Base-by-base conservation (phyloP, 1,140 invertebrate genomes). In the Eufriesea mexicana region DNA sequence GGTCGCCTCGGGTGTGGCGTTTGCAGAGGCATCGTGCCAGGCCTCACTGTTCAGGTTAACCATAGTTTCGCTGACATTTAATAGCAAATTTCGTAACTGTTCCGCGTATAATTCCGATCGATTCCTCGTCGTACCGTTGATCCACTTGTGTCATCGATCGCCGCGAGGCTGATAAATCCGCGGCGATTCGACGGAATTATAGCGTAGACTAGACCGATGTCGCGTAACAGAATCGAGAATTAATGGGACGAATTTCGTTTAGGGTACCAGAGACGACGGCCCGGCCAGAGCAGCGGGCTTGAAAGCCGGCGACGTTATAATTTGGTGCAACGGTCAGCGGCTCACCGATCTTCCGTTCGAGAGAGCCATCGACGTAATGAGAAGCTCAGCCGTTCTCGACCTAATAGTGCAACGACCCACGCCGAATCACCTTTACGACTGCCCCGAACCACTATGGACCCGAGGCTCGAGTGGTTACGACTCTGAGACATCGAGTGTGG, bases 221-320 rank as follows among this genome's bases (percentile, higher is more conserved):
- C 16, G 51, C 55, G 45, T 2, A 28, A n/a, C 18, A 28, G 16
- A 42, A 54, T 20, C 35, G 66, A 61, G 6, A 59, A 62, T 55
- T 51, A 20, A 76, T 55, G 0, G 9, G 25, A 45, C 7, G 12
- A 49, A 54, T 78, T 72, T 51, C 20, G 71, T 74, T 66, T 97
- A 99, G 95, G 98, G 97, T 86, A 98, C 98, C n/a, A 97, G 97
- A 92, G 97, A 98, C 86, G 97, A 96, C 2, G 98, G 98, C 49
- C 96, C 98, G 72, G 98, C 98, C 0, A 94, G 97, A 74, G 97
- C 98, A 84, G 97, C 97, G 5, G 98, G 98, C 0, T 93, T 99
- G 16, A 95, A 97, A 91, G 97, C 98, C 1, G 98, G 98, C 2
- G 98, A 99, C 93, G 98, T 99, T 92, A 98, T 99, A 67, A 92